Evolutionary conservation across 2,113 vertebrate genomes (phyloP).

Genomic region (Callopanchax toddi): DNA sequence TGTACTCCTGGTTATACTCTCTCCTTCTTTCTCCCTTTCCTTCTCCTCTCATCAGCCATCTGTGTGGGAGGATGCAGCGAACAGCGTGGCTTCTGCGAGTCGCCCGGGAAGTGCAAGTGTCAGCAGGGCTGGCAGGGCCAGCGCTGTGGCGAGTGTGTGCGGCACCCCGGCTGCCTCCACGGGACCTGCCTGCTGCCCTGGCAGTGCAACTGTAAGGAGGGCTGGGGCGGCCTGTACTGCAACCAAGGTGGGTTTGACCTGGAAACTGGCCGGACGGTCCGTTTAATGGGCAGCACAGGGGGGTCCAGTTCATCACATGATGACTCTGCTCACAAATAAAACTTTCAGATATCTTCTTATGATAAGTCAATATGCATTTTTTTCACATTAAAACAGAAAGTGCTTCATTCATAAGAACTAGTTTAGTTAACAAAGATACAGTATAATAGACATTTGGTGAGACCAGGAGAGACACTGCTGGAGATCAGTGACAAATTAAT

Average conservation of each 20-base stretch:
- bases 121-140: slow-evolving; percentile 85
- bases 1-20: slow-evolving; percentile 26
- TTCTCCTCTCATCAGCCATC: slow-evolving; percentile 74
- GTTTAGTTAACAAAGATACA: too few species aligned
- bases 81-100: slow-evolving; percentile 81
- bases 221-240: slow-evolving; percentile 87
- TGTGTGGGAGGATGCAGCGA: slow-evolving; percentile 84
- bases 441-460: too few species aligned
- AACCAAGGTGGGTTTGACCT: slow-evolving; percentile 69
- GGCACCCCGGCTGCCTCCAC: slow-evolving; percentile 82
- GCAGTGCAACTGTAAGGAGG: slow-evolving; percentile 85
- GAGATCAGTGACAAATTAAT: too few species aligned
- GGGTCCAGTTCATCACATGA: too few species aligned
- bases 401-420: too few species aligned
- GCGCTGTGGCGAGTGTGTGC: slow-evolving; percentile 81
- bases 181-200: slow-evolving; percentile 83
- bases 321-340: too few species aligned
- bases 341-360: too few species aligned
- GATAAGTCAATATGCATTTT: too few species aligned
- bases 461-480: too few species aligned
- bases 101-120: slow-evolving; percentile 84
- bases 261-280: rapidly evolving
- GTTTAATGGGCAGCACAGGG: neutral
- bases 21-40: slow-evolving; percentile 12
- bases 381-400: too few species aligned